Evolutionary conservation across 1,140 invertebrate genomes (phyloP), one percentile per base, ranked within the genome.

Genomic region (Carcinoscorpius rotundicauda): DNA sequence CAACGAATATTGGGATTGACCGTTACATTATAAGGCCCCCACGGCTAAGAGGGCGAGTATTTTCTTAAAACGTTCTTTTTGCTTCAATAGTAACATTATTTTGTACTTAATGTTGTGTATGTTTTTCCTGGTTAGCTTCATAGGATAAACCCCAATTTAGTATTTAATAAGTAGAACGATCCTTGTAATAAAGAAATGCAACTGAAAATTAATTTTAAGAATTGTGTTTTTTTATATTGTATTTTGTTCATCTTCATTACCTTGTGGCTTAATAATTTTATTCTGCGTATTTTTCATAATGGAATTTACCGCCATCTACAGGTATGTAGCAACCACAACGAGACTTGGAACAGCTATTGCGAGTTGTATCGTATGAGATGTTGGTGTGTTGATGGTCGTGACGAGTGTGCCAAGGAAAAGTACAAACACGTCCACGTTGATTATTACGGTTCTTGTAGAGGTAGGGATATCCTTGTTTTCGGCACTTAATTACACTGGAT

Each of bases 291-390:
- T 29, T 29, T 29, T 29, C 29, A 29, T 29, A 29, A 29, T 29
- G 29, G 29, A 29, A 29, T 29, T 29, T 29, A 29, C 29, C 29
- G 29, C 29, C 29, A 52, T 51, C 71, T 71, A 29, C 73, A 85
- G 82, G 92, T 96, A 51, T 97, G 93, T 80, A 91, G 88, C 58
- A 95, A 93, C 77, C 85, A 87, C 78, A 97, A 97, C 74, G 87
- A 94, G 77, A 97, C 93, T 3, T 97, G 91, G 85, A 78, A 83
- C 10, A 94, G 91, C 10, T 91, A 96, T 74, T 97, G 93, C 77
- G 86, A 93, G 72, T 84, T 97, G 62, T 90, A 96, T 77, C 87
- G 89, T 67, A 86, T 92, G 76, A 82, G 91, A 68, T 97, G 93
- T 75, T 83, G 88, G 71, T 97, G 93, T 75, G 84, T 90, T 69